Evolutionary conservation across 2,113 vertebrate species (phyloP).

Genomic region (Syrmaticus mikado): DNA sequence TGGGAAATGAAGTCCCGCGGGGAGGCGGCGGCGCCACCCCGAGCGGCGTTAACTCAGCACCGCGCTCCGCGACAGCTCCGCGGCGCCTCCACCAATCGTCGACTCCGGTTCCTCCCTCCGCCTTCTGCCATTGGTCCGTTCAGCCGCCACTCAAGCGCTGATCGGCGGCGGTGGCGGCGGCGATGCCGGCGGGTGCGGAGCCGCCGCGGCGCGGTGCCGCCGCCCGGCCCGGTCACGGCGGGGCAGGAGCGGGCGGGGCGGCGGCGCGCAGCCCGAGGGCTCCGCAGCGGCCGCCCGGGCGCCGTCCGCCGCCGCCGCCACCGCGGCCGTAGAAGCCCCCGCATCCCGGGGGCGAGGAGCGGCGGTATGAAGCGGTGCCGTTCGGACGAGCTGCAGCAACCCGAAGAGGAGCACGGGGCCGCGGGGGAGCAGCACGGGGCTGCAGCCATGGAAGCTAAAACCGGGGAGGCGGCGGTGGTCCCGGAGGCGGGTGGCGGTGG

Average conservation of each 20-base stretch:
- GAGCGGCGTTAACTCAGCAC: no score
- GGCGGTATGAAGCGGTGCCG: conserved; percentile 83
- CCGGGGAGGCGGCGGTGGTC: conserved; percentile 64
- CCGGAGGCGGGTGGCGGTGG: conserved; percentile 55
- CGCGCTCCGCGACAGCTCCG: not conserved
- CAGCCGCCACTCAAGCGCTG: not conserved
- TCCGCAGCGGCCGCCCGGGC: conserved; percentile 23
- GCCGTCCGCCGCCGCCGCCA: not conserved
- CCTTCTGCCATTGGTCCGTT: fast-evolving
- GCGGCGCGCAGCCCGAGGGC: conserved; percentile 4
- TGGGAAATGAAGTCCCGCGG: conserved; percentile 9
- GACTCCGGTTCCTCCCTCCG: not conserved
- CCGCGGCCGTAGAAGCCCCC: not conserved
- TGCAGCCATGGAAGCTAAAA: conserved; percentile 71
- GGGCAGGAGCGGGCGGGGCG: conserved; percentile 18
- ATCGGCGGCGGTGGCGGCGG: not conserved
- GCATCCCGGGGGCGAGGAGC: conserved; percentile 33
- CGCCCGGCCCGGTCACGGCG: not conserved
- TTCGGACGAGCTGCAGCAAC: conserved; percentile 82
- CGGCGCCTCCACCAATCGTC: not conserved
- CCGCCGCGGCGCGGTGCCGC: not conserved
- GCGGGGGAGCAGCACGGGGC: conserved; percentile 72
- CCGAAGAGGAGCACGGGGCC: conserved; percentile 73
- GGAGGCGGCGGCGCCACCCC: no score
- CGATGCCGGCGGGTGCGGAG: not conserved